Percentiles rank a stretch among this genome's conserved stretches.
These are phyloP conservation scores for Periophthalmus magnuspinnatus DNA, from an alignment of 2,797 vertebrate species.

Conservation along the genomic window DNA sequence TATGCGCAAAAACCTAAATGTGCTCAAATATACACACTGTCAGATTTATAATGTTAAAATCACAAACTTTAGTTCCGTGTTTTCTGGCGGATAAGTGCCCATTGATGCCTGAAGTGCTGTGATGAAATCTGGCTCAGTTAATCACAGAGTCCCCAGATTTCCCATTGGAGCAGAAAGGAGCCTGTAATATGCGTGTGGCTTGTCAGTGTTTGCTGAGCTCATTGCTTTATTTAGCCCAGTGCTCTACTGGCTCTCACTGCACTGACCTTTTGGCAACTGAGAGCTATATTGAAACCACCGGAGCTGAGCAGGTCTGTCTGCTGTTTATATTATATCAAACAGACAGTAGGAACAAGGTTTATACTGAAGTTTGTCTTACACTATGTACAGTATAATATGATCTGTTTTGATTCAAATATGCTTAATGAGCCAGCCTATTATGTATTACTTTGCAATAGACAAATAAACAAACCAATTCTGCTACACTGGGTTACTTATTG, in stretches of 20 bases:
- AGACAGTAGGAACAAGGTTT: slow-evolving; percentile 8
- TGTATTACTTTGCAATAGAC: neutral
- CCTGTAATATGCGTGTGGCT: slow-evolving; percentile 51
- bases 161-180: slow-evolving; percentile 44
- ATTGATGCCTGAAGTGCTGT: slow-evolving; percentile 25
- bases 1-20: neutral
- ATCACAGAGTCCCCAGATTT: slow-evolving; percentile 31
- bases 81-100: slow-evolving; percentile 5
- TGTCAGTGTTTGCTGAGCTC: slow-evolving; percentile 75
- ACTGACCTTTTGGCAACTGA: slow-evolving; percentile 68
- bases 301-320: slow-evolving; percentile 20
- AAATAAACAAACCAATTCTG: neutral
- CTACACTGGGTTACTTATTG: too few species aligned
- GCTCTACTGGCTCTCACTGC: slow-evolving; percentile 54
- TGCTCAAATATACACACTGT: neutral
- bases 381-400: too few species aligned
- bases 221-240: slow-evolving; percentile 77
- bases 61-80: neutral
- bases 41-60: neutral
- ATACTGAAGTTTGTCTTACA: neutral
- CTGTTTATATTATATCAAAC: slow-evolving; percentile 23
- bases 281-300: slow-evolving; percentile 57
- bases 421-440: neutral
- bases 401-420: neutral
- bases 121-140: slow-evolving; percentile 39